phyloP scores from a whole-genome alignment of 2,113 vertebrate species.

The Ceratotherium simum region DNA sequence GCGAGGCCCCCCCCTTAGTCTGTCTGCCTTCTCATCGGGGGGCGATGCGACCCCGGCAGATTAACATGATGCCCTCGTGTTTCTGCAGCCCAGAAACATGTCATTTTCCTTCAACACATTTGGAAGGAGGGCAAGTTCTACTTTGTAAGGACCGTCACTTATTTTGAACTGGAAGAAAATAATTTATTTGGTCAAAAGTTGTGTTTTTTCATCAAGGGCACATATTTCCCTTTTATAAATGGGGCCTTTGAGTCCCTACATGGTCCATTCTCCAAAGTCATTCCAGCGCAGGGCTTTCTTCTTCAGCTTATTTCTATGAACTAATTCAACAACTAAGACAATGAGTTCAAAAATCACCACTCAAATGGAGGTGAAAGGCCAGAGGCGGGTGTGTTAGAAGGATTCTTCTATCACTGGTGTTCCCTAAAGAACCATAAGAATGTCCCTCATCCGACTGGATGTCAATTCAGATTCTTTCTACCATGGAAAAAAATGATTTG shows the following conservation, averaged over 20 bases:
- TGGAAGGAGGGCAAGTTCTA: constrained; percentile 86
- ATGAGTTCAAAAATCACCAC: background rate
- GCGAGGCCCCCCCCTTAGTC: constrained; percentile 58
- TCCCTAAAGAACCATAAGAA: background rate
- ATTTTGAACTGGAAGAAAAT: constrained; percentile 87
- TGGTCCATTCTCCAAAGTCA: background rate
- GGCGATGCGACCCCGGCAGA: constrained; percentile 78
- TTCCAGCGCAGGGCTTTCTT: background rate
- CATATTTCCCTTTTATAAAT: constrained; percentile 57
- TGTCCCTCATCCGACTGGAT: background rate
- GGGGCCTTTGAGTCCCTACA: background rate
- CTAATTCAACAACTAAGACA: background rate
- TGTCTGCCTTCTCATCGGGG: constrained; percentile 74
- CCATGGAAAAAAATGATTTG: background rate
- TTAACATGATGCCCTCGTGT: constrained; percentile 85
- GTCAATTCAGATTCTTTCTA: background rate
- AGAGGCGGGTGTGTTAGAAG: background rate
- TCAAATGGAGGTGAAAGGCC: background rate
- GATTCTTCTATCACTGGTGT: background rate
- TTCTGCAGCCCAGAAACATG: constrained; percentile 79
- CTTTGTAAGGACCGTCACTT: constrained; percentile 86
- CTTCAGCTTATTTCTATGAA: background rate
- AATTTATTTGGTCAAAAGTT: constrained; percentile 85
- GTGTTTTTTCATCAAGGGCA: constrained; percentile 75
- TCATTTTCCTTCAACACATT: constrained; percentile 87